phyloP scores from a whole-genome alignment of 2,113 vertebrate species.

The Electrona antarctica region DNA sequence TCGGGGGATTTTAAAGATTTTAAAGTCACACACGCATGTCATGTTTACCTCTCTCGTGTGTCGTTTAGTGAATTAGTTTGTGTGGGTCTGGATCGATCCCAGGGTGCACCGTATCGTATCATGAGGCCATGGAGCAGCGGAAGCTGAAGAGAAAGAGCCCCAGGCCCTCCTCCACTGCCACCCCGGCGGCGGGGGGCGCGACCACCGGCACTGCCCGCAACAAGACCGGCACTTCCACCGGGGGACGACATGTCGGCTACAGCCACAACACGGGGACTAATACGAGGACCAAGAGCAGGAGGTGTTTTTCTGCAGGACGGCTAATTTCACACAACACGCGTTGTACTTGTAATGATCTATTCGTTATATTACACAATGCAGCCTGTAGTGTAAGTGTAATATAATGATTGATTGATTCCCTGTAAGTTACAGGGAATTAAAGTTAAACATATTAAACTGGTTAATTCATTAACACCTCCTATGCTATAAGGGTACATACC shows the following conservation, averaged over 20 bases:
- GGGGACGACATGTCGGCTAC: conserved; percentile 83
- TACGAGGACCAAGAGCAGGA: conserved; percentile 85
- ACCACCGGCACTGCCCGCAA: conserved; percentile 50
- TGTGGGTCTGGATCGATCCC: neutral
- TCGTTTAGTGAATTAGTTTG: neutral
- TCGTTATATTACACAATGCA: neutral
- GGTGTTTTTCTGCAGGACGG: conserved; percentile 65
- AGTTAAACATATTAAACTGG: too few relatives aligned
- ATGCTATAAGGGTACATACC: too few relatives aligned
- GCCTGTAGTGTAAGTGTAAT: neutral
- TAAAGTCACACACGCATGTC: neutral
- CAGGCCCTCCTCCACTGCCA: conserved; percentile 78
- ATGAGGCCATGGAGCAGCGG: conserved; percentile 89
- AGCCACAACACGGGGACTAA: conserved; percentile 81
- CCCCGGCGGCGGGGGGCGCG: conserved; percentile 70
- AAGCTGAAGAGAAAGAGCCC: conserved; percentile 92
- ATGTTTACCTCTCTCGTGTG: neutral
- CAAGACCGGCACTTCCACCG: conserved; percentile 64
- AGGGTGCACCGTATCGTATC: conserved; percentile 37
- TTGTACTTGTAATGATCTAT: too few relatives aligned
- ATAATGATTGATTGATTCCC: too few relatives aligned
- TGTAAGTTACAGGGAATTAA: too few relatives aligned
- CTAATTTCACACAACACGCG: neutral
- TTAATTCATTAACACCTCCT: too few relatives aligned
- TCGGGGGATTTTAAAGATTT: neutral